These are phyloP conservation scores for Stenopsyche tienmushanensis DNA, from an alignment of 1,140 invertebrate species.

Conservation along the genomic window DNA sequence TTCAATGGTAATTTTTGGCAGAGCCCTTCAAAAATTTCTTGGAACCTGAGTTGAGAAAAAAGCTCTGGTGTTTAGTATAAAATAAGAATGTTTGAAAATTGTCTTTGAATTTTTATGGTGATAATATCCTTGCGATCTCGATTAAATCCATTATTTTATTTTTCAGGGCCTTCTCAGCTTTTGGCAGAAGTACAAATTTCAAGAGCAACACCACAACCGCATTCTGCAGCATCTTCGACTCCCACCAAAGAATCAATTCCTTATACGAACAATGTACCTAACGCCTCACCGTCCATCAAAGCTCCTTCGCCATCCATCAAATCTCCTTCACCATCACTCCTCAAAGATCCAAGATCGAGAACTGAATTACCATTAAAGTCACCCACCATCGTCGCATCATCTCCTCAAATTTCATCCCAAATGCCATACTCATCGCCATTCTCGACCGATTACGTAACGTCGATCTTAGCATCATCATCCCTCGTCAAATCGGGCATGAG, in stretches of 20 bases:
- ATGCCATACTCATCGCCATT: not conserved
- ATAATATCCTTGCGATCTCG: too few species aligned
- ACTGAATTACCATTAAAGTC: not conserved
- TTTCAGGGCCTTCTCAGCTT: conserved; percentile 54
- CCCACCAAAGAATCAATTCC: not conserved
- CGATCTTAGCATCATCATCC: not conserved
- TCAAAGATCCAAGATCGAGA: not conserved
- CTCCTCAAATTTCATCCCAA: not conserved
- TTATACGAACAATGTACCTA: not conserved
- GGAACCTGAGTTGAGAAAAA: too few species aligned
- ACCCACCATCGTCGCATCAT: not conserved
- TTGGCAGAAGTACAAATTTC: conserved; percentile 47
- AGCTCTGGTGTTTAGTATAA: too few species aligned
- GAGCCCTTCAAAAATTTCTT: too few species aligned
- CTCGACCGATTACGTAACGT: not conserved
- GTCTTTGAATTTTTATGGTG: not conserved
- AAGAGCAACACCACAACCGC: conserved; percentile 48
- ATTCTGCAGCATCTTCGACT: not conserved
- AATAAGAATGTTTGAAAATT: too few species aligned
- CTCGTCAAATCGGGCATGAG: not conserved
- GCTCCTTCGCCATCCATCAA: not conserved
- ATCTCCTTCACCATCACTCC: not conserved
- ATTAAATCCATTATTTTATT: too few species aligned
- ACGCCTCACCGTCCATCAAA: not conserved
- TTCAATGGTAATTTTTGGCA: too few species aligned